Evolutionary conservation across 2,113 vertebrate genomes (phyloP), one percentile per base, ranked within the genome.

Genomic region (Saiga tatarica): DNA sequence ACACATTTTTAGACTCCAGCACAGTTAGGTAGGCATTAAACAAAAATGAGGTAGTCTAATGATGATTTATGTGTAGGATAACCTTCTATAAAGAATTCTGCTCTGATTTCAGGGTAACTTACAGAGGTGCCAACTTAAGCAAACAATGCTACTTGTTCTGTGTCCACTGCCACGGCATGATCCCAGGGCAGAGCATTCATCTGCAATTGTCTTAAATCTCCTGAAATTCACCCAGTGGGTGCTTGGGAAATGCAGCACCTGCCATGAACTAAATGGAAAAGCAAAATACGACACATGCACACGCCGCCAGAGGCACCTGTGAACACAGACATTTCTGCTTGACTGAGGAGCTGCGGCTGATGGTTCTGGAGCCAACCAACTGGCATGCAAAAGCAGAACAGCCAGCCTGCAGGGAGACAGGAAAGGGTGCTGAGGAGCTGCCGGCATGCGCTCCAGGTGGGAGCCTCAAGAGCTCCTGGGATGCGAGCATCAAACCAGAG

Each of bases 11-110:
- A 97, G 98, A 97, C 98, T 90, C 15, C 97, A 96, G 98, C 98
- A 97, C 98, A 96, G 99, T 98, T 98, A 99, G 99, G 98, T 98
- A 98, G 98, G 98, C 99, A 98, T 98, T 98, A 97, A 98, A 96
- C 98, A 98, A 97, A 98, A 98, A 98, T 67, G 98, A 99, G 98
- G 98, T 52, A 96, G 98, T 9, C 98, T 99, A 99, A 99, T 98
- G 98, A 98, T 98, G 98, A 98, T 99, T 98, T 98, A 98, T 98
- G 97, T 97, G 98, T 15, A 9, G 98, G 98, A 98, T 96, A 99
- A 98, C 98, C 98, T 98, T 98, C 99, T 97, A 98, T 97, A 98
- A 98, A 96, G 98, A 97, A 98, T 97, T 98, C 97, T 59, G 39
- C 97, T 97, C 84, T 99, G 99, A 99, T 99, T 99, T 93, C 88